Base-by-base conservation (phyloP, 2,797 vertebrate genomes). In the Carapus acus region DNA sequence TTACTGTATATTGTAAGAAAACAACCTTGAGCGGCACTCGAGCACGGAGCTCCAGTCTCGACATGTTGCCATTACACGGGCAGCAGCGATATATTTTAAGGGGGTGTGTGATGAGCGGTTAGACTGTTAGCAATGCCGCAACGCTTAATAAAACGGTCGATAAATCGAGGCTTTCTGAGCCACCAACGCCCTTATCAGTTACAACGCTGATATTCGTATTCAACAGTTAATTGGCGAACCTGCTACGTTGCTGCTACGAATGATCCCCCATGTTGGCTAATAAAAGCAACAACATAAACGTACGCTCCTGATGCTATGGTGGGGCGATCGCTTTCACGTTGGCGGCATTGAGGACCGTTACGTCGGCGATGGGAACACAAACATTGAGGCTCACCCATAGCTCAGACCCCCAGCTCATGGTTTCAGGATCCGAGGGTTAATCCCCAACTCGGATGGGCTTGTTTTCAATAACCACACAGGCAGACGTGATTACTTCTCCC, bases 401-500 rank as follows among this genome's bases (percentile, higher is more conserved):
- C 81, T 90, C 89, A 57, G 85, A 81, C 76, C 88, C 89, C 89
- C 89, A 90, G 87, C 88, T 90, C 89, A 90, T 90, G 88, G 87
- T 88, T 87, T 60, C 85, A 83, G 74, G 29, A 64, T 83, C 80
- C 84, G 68, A 75, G 61, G 73, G 69, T 82, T 86, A 88, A 88
- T 89, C 89, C 88, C 86, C 86, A 70, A 66, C 80, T 83, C 73
- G 64, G 54, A 57, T 17, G 62, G 24, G 62, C 65, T 44, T 65
- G 63, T 68, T 66, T 63, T 67, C 58, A n/a, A 56, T 47, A 58
- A 80, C 43, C 79, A 31, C 75, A 38, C 51, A 65, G 24, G 54
- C 57, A 71, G 65, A 56, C 39, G 52, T 37, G 54, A 48, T 49
- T 27, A 16, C 21, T 20, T 27, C 24, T 27, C 24, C 24, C 24